Evolutionary conservation across 2,113 vertebrate genomes (phyloP), one percentile per base, ranked within the genome.

Genomic region (Mustela lutreola): DNA sequence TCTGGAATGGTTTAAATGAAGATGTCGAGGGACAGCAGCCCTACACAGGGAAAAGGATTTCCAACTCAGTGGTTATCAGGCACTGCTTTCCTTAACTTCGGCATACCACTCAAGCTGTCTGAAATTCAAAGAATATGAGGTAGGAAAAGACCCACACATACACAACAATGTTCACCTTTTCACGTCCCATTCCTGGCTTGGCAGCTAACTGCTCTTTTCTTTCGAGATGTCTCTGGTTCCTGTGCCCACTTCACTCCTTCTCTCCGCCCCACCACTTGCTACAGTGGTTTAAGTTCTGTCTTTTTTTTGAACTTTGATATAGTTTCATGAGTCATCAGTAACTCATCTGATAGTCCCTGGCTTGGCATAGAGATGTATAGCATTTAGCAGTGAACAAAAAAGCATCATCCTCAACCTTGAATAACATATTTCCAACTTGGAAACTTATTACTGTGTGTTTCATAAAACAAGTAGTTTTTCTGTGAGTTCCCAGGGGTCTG

Each of bases 281-380:
- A 99, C 97, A 99, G 99, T 63, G 99, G 97, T 70, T 99, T 99
- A 95, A 99, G 96, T 19, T 99, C 99, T 76, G 12, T 67, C 16
- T 36, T 39, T 39, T 78, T 50, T 99, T 99, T 99, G 89, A 99
- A 98, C 95, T 99, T 99, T 2, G 99, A 99, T 22, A 99, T 99
- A 97, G 99, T 99, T 94, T 99, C 99, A 3, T 99, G 99, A 24
- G 99, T 98, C 97, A 99, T 95, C 87, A 99, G 98, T 99, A 99
- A 99, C 91, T 97, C 99, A 99, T 92, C 99, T 99, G 95, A 99
- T 99, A 95, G 98, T 99, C 96, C 99, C 99, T 95, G 99, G 95
- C 94, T 99, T 99, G 97, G 95, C 99, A 97, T 99, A 99, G 97
- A 99, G 99, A 79, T 98, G 92, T 94, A 99, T 99, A 12, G 99